These are phyloP conservation scores for Actinernus sp. DNA, from an alignment of 92 coral and sea anemone genomes.

Conservation along the genomic window DNA sequence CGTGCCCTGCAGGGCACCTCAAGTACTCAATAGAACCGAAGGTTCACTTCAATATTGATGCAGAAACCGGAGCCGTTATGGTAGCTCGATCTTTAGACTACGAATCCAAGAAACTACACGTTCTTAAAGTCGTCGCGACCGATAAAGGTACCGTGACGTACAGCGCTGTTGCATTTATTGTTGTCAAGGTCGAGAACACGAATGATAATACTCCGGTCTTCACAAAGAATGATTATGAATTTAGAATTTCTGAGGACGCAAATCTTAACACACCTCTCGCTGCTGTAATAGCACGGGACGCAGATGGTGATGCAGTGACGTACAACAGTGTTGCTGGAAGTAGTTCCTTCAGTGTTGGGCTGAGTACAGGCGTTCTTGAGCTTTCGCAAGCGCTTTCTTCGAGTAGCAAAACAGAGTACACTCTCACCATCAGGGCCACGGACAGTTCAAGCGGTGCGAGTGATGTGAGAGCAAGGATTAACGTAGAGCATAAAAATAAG, in stretches of 20 bases:
- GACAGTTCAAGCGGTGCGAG: conserved; percentile 20
- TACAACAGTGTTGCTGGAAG: conserved; percentile 41
- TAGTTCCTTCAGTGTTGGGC: conserved; percentile 26
- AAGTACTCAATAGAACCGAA: conserved; percentile 60
- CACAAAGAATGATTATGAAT: conserved; percentile 68
- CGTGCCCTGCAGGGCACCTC: conserved; percentile 62
- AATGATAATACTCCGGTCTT: conserved; percentile 84
- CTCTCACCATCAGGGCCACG: conserved; percentile 68
- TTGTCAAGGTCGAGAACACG: conserved; percentile 45
- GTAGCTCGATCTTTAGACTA: conserved; percentile 72
- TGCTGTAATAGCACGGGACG: conserved; percentile 89
- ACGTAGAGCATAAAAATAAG: conserved; percentile 84
- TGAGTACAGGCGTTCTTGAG: conserved; percentile 64
- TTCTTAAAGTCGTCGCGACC: conserved; percentile 66
- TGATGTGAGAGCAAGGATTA: conserved; percentile 68
- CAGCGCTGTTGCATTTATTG: conserved; percentile 47
- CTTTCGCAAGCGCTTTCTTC: conserved; percentile 23
- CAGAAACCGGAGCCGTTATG: conserved; percentile 70
- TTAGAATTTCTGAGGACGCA: conserved; percentile 88
- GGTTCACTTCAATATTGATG: conserved; percentile 50
- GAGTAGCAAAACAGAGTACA: conserved; percentile 55
- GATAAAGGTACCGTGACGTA: conserved; percentile 64
- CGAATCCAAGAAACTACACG: conserved; percentile 44
- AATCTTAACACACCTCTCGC: conserved; percentile 50
- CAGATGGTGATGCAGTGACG: conserved; percentile 63